Evolutionary conservation across 2,113 vertebrate genomes (phyloP), one percentile per base, ranked within the genome.

Genomic region (Boulengerochromis microlepis): DNA sequence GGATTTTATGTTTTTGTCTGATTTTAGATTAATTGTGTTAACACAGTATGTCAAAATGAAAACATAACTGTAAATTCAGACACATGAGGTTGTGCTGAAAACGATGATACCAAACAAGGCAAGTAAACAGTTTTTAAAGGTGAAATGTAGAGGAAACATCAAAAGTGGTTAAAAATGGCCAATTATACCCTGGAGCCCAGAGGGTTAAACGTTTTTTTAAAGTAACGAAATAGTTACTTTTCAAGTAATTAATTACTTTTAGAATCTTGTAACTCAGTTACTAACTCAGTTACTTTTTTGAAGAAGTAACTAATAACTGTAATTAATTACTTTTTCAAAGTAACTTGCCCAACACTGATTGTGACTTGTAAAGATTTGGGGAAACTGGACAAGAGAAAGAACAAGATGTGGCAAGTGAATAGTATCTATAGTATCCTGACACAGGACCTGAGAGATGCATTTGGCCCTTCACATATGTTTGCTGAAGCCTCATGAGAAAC

Each of bases 31-130:
- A 45, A 0, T 15, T 45, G 42, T 45, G 42, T 45, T 15, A 42
- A 38, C 0, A 38, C 35, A 38, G 1, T 38, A 10, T 38, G 35
- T 40, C 40, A 40, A 40, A 40, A 40, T 40, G 40, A 40, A 40
- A 40, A 40, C 5, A 40, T 40, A 40, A 40, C 40, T 40, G 11
- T 40, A 40, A 12, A 40, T 40, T 40, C 40, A 40, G 40, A 40
- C 11, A 40, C 11, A 2, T 40, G 10, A 3, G 38, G 38, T 40
- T 40, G 38, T 40, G 38, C 38, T 40, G 10, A 40, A 12, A 40
- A 40, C 5, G 2, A 40, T 40, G 47, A 50, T 3, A 8, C 47
- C 47, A 18, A 50, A 50, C 45, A 1, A 0, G 1, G 1, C 1
- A 50, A 50, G 47, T 7, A 19, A 50, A 50, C 0, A 3, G 16